These are phyloP conservation scores for Macaca mulatta DNA, from an alignment of 2,113 vertebrate genomes.

Conservation along the genomic window DNA sequence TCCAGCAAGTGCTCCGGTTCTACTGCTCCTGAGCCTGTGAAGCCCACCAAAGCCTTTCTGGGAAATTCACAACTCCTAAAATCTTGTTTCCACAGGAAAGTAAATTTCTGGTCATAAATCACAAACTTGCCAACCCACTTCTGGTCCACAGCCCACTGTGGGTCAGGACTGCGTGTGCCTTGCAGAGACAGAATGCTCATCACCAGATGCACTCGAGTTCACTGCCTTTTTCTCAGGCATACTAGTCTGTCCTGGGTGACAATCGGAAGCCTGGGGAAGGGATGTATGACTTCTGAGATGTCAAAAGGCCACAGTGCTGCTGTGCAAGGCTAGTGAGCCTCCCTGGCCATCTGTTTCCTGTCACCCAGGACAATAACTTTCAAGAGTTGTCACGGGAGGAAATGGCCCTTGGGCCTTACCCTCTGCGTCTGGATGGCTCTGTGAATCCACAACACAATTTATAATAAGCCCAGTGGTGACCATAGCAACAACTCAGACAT, in stretches of 20 bases:
- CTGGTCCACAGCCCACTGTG: not conserved
- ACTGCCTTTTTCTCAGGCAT: not conserved
- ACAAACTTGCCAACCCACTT: not conserved
- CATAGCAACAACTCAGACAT: not conserved
- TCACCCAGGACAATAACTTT: not conserved
- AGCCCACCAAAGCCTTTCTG: not conserved
- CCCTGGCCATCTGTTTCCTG: not conserved
- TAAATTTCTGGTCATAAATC: not conserved
- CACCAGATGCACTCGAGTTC: not conserved
- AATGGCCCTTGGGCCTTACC: not conserved
- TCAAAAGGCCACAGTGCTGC: not conserved
- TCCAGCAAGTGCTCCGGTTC: not conserved
- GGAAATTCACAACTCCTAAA: not conserved
- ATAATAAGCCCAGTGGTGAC: not conserved
- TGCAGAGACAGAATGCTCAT: not conserved
- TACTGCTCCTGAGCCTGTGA: rapidly evolving
- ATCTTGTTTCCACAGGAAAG: not conserved
- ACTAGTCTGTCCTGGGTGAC: not conserved
- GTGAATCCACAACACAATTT: not conserved
- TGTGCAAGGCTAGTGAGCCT: not conserved
- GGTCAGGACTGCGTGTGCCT: not conserved
- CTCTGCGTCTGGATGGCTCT: not conserved
- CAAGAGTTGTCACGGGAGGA: not conserved
- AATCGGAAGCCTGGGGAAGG: not conserved
- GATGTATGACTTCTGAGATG: not conserved